These are phyloP conservation scores for Heliconius congener DNA, from an alignment of 1,140 invertebrate genomes.

Conservation along the genomic window DNA sequence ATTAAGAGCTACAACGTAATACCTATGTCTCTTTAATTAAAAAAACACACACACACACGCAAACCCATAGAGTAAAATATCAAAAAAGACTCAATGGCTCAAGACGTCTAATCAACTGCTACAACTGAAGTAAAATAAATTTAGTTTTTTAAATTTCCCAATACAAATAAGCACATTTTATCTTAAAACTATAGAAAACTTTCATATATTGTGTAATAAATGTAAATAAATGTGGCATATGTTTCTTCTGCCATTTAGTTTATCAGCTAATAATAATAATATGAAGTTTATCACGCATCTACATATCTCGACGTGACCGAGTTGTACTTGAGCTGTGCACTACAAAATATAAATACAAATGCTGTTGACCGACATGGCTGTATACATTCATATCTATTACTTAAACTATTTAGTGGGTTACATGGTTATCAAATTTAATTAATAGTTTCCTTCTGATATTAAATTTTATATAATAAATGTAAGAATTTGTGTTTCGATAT, in stretches of 20 bases:
- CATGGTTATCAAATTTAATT: constrained; percentile 3
- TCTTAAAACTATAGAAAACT: background rate
- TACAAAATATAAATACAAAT: constrained; percentile 17
- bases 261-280: constrained; percentile 9
- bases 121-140: background rate
- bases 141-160: background rate
- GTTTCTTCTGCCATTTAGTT: background rate
- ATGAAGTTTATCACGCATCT: constrained; percentile 23
- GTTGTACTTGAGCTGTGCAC: constrained; percentile 24
- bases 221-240: background rate
- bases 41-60: too few relatives aligned
- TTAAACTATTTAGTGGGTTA: constrained; percentile 6
- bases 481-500: too few relatives aligned
- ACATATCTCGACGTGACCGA: constrained; percentile 31
- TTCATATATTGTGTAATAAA: background rate
- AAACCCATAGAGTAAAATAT: too few relatives aligned
- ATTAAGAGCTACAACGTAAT: too few relatives aligned
- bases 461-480: background rate
- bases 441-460: background rate
- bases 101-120: too few relatives aligned
- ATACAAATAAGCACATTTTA: too few relatives aligned
- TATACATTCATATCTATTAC: constrained; percentile 15
- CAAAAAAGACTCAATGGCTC: too few relatives aligned
- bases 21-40: too few relatives aligned
- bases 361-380: constrained; percentile 20